Percentiles rank a stretch among this genome's conserved stretches.
Conservation (phyloP, 1,140 invertebrate species). For the Rhynchophorus ferrugineus region DNA sequence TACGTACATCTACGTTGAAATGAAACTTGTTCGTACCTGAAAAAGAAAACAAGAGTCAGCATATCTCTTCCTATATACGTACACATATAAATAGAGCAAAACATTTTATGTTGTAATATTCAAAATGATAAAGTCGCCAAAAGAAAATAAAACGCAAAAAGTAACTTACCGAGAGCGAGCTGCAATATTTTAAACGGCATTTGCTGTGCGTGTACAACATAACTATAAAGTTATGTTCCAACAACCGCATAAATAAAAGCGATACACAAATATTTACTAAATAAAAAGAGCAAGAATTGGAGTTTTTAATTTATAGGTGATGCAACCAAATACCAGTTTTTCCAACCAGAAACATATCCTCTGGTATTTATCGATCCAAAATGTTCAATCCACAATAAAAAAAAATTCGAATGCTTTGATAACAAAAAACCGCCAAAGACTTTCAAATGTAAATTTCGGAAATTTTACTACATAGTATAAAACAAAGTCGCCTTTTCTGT, state of each 20-base stretch:
- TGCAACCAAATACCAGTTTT: background rate
- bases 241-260: slow-evolving; percentile 13
- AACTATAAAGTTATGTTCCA: slow-evolving; percentile 11
- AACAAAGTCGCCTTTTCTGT: too few relatives aligned
- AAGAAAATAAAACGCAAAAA: background rate
- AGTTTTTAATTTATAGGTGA: background rate
- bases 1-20: too few relatives aligned
- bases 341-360: background rate
- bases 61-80: too few relatives aligned
- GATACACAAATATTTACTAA: background rate
- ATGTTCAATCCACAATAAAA: too few relatives aligned
- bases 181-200: slow-evolving; percentile 8
- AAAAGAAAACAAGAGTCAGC: too few relatives aligned
- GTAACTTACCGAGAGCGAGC: background rate
- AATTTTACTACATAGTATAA: too few relatives aligned
- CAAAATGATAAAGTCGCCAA: background rate
- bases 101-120: too few relatives aligned
- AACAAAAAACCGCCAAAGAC: too few relatives aligned
- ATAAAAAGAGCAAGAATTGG: background rate
- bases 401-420: too few relatives aligned
- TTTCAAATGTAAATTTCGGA: too few relatives aligned
- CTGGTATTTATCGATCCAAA: background rate
- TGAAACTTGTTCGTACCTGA: too few relatives aligned
- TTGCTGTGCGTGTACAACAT: slow-evolving; percentile 12
- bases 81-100: too few relatives aligned